phyloP scores from a whole-genome alignment of 2,888 invertebrate species.

The Gisinianus flammeolus region DNA sequence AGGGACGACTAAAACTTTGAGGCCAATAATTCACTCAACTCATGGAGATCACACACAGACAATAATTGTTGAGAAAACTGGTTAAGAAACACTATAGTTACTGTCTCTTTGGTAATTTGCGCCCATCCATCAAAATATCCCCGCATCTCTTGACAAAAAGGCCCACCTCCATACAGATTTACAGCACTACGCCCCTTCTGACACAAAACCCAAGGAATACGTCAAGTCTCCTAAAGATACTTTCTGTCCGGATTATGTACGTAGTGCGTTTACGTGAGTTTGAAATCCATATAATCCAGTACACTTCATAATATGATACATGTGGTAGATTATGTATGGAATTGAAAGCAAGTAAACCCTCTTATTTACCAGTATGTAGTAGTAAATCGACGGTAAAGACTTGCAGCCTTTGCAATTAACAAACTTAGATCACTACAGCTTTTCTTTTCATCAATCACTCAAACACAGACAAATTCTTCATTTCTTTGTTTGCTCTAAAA shows the following conservation, averaged over 20 bases:
- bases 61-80: constrained; percentile 48
- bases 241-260: not conserved
- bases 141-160: constrained; percentile 48
- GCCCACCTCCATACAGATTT: constrained; percentile 55
- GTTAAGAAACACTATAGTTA: constrained; percentile 49
- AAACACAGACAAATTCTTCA: not conserved
- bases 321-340: not conserved
- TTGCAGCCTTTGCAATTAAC: constrained; percentile 32
- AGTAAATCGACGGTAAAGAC: constrained; percentile 25
- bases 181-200: constrained; percentile 46
- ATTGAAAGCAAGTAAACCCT: not conserved
- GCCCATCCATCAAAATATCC: constrained; percentile 57
- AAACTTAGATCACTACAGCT: constrained; percentile 6
- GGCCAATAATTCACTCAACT: constrained; percentile 37
- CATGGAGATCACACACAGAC: constrained; percentile 37
- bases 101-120: constrained; percentile 57
- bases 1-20: not conserved
- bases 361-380: constrained; percentile 35
- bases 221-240: constrained; percentile 24
- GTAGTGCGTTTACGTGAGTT: too few relatives aligned
- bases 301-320: not conserved
- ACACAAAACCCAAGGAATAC: constrained; percentile 32
- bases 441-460: constrained; percentile 36
- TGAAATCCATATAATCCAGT: too few relatives aligned
- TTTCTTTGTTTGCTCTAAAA: not conserved